Base-by-base conservation (phyloP, 1,140 invertebrate genomes). In the Neodiprion virginianus region DNA sequence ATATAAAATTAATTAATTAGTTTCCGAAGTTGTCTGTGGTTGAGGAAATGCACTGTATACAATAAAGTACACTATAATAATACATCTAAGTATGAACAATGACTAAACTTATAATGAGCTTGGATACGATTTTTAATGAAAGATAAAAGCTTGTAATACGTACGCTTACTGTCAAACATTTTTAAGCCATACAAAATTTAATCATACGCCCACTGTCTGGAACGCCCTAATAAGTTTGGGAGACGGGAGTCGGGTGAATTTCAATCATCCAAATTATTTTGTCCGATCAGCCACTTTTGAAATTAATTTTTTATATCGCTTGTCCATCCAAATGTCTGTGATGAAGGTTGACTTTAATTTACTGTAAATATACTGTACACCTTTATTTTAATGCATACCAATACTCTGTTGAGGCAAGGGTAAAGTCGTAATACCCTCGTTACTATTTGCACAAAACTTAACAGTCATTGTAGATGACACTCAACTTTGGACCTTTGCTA, bases 211-310 rank as follows among this genome's bases (percentile, higher is more conserved):
- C 82, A 85, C 79, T 87, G 87, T 89, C 88, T 89, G 87, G 88
- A 89, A 89, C 86, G 86, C 77, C 86, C 88, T 89, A 87, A 88
- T 86, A 80, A 87, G 81, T 88, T 88, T 83, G 79, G 85, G 84
- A 86, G 84, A 79, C 80, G 73, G 78, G 76, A 72, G 71, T 61
- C 53, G 7, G 74, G 72, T 40, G 12, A n/a, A 68, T 73, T 72
- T 50, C 66, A 11, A 12, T 12, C 53, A 61, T 61, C n/a, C 11
- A 61, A 12, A 61, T 61, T 61, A 11, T 12, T 61, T 8, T 61
- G 53, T 17, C 53, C 11, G 53, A 61, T 61, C 4, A 61, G n/a
- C 53, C 53, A 61, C 53, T 14, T 61, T 61, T 17, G 53, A 12
- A 61, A 61, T 8, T 17, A 7, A 61, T 17, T 61, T 12, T 17